These are phyloP conservation scores for Cheilosia urbana DNA, from an alignment of 2,888 invertebrate genomes.

Conservation along the genomic window DNA sequence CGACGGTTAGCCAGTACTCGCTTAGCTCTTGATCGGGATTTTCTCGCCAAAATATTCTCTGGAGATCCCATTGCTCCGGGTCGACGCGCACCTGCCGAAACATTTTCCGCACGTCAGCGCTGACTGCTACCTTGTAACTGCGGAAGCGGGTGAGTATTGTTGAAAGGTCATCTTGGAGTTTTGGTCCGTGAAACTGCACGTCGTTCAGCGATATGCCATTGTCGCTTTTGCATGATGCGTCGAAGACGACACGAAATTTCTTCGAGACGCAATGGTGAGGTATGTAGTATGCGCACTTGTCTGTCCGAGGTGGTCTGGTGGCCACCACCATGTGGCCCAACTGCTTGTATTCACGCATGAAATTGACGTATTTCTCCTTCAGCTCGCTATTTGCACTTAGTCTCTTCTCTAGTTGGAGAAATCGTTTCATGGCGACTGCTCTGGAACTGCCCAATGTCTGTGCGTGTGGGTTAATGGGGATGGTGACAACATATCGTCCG, in stretches of 20 bases:
- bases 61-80: conserved; percentile 33
- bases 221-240: too few relatives aligned
- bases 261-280: conserved; percentile 25
- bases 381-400: conserved; percentile 7
- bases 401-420: conserved; percentile 25
- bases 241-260: conserved; percentile 41
- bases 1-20: conserved; percentile 30
- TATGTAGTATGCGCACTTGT: background rate
- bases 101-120: conserved; percentile 31
- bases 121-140: conserved; percentile 15
- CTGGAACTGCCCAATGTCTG: background rate
- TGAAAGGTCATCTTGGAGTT: conserved; percentile 22
- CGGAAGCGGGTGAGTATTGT: conserved; percentile 24
- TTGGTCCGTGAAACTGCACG: conserved; percentile 17
- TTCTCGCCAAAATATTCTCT: conserved; percentile 47
- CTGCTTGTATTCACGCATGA: conserved; percentile 24
- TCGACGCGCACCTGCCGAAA: conserved; percentile 31
- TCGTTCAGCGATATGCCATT: conserved; percentile 27
- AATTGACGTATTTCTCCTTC: conserved; percentile 14
- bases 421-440: conserved; percentile 12
- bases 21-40: background rate
- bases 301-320: background rate
- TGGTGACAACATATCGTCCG: conserved; percentile 20
- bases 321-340: background rate
- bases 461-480: conserved; percentile 21